Percentiles rank a stretch among this genome's conserved stretches.
Evolutionary conservation across 2,797 vertebrate genomes (phyloP).

Genomic region (Malurus leucopterus): DNA sequence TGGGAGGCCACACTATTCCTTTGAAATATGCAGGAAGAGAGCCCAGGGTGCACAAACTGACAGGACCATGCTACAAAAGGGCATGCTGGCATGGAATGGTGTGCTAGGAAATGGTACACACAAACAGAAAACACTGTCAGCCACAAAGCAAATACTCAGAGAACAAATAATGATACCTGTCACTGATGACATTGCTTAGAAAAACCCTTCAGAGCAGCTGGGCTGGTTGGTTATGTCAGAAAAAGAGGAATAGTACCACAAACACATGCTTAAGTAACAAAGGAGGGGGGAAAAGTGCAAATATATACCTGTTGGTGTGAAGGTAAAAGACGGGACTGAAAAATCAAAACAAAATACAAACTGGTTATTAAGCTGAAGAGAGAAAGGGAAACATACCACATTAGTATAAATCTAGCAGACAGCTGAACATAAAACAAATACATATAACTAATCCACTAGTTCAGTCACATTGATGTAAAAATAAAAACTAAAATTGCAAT

Average conservation of each 20-base stretch:
- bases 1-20: neutral
- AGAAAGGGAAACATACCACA: slow-evolving; percentile 79
- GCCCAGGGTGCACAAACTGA: neutral
- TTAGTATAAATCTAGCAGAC: slow-evolving; percentile 80
- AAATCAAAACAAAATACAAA: slow-evolving; percentile 81
- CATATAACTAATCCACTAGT: slow-evolving; percentile 64
- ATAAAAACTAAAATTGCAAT: slow-evolving; percentile 54
- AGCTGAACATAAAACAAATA: slow-evolving; percentile 74
- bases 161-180: slow-evolving; percentile 23
- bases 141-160: neutral
- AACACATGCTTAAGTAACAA: slow-evolving; percentile 73
- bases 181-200: neutral
- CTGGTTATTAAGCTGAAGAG: slow-evolving; percentile 82
- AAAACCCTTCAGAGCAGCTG: neutral
- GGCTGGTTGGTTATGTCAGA: slow-evolving; percentile 57
- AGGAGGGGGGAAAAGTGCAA: slow-evolving; percentile 74
- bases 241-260: slow-evolving; percentile 61
- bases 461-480: slow-evolving; percentile 61
- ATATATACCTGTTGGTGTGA: slow-evolving; percentile 98
- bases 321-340: slow-evolving; percentile 98
- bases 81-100: neutral
- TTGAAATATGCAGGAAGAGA: neutral
- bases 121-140: neutral
- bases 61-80: neutral
- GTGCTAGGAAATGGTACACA: neutral